phyloP scores from a whole-genome alignment of 2,113 vertebrate species.

The Rhombomys opimus region DNA sequence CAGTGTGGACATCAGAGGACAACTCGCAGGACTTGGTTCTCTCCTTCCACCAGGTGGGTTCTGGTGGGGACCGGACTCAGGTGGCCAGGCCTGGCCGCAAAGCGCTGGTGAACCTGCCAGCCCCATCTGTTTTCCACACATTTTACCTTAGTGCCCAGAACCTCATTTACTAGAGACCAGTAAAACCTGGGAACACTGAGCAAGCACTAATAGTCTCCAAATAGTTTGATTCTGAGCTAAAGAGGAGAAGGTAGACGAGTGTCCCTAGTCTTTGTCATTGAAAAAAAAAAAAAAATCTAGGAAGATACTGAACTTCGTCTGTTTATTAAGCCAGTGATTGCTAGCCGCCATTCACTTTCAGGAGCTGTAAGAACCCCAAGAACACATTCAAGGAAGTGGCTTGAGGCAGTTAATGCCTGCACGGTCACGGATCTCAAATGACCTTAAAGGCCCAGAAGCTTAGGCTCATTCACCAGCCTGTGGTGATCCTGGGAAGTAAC shows the following conservation, averaged over 20 bases:
- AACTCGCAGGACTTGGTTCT: neutral
- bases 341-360: neutral
- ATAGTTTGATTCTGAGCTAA: neutral
- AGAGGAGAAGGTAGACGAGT: neutral
- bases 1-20: neutral
- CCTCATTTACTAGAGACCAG: neutral
- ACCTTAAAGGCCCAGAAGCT: neutral
- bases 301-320: neutral
- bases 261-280: neutral
- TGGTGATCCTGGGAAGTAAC: neutral
- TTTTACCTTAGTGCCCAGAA: neutral
- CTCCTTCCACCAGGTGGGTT: neutral
- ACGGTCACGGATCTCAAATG: neutral
- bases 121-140: neutral
- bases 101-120: neutral
- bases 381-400: neutral
- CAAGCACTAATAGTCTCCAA: neutral
- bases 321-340: neutral
- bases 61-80: no score
- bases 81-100: neutral
- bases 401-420: neutral
- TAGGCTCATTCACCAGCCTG: neutral
- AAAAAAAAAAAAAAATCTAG: neutral
- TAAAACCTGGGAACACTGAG: neutral
- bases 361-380: neutral